Evolutionary conservation across 2,888 invertebrate genomes (phyloP).

Genomic region (Xanthia togata): DNA sequence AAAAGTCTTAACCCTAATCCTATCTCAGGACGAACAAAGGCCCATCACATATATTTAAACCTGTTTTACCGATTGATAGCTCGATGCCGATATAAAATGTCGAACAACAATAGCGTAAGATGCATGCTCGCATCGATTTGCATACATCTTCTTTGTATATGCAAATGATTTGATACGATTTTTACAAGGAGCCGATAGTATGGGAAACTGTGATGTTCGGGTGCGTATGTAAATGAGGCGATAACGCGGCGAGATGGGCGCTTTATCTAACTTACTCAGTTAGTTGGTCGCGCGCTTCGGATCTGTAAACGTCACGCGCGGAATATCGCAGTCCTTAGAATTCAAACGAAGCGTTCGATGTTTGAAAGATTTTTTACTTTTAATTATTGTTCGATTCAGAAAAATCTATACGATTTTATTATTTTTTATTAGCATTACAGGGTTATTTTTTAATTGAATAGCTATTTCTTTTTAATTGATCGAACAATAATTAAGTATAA

Average conservation of each 20-base stretch:
- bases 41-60: conserved; percentile 85
- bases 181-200: conserved; percentile 79
- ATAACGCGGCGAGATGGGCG: conserved; percentile 82
- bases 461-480: conserved; percentile 23
- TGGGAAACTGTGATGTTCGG: conserved; percentile 81
- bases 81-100: conserved; percentile 85
- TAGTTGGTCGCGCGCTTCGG: conserved; percentile 88
- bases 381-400: conserved; percentile 61
- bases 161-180: conserved; percentile 84
- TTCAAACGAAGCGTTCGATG: conserved; percentile 62
- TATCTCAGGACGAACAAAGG: conserved; percentile 80
- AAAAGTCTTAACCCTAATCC: conserved; percentile 86
- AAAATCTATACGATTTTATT: conserved; percentile 32
- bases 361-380: conserved; percentile 51
- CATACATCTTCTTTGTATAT: conserved; percentile 87
- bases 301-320: conserved; percentile 81
- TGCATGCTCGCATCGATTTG: conserved; percentile 81
- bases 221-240: conserved; percentile 86
- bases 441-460: conserved; percentile 27
- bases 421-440: conserved; percentile 27
- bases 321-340: conserved; percentile 67
- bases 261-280: conserved; percentile 81
- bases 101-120: conserved; percentile 80
- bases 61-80: conserved; percentile 89
- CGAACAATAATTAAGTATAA: conserved; percentile 65